phyloP scores from a whole-genome alignment of 2,113 vertebrate species.

The Bos indicus region DNA sequence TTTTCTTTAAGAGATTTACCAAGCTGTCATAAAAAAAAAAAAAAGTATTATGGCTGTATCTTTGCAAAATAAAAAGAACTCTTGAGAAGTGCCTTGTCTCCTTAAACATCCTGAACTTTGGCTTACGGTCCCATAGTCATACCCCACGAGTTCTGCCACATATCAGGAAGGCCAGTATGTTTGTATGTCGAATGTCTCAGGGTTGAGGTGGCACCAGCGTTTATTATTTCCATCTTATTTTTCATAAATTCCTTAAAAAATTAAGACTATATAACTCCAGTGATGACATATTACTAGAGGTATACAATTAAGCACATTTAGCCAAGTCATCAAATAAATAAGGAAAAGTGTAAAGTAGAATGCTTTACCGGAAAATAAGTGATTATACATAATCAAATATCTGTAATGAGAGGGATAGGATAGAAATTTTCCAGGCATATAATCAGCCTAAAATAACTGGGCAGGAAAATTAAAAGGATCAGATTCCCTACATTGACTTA shows the following conservation, averaged over 20 bases:
- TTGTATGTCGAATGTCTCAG: background rate
- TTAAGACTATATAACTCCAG: background rate
- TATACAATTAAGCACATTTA: background rate
- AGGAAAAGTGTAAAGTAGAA: background rate
- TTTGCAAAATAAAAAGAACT: conserved; percentile 18
- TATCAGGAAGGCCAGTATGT: background rate
- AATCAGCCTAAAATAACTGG: background rate
- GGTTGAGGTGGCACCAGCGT: background rate
- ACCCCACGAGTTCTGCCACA: too few species aligned
- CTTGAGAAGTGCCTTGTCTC: conserved; percentile 37
- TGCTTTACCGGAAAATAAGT: background rate
- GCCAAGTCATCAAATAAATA: background rate
- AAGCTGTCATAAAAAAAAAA: conserved; percentile 58
- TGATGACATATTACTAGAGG: background rate
- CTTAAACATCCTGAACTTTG: background rate
- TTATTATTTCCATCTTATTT: background rate
- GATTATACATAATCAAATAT: background rate
- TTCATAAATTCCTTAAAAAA: background rate
- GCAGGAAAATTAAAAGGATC: background rate
- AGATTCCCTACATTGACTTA: background rate
- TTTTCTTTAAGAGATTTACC: conserved; percentile 69
- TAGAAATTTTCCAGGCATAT: background rate
- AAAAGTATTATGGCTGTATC: conserved; percentile 31
- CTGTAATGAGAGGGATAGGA: background rate
- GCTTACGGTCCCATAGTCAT: background rate